These are phyloP conservation scores for Stomatorhinus walkeri DNA, from an alignment of 2,797 vertebrate genomes.

Conservation along the genomic window DNA sequence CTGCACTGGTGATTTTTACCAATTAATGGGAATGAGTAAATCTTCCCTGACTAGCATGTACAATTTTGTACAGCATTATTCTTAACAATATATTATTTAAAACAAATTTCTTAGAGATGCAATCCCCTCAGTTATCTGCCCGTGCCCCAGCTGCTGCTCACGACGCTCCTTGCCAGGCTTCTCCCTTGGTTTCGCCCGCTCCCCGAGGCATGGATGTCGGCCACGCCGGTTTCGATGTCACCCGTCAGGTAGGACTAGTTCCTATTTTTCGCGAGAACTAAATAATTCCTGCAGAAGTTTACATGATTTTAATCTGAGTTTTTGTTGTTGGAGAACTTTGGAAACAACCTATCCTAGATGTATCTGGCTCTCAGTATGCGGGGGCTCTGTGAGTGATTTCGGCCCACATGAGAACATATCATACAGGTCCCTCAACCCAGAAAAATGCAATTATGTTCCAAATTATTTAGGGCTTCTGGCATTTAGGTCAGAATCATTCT, in stretches of 20 bases:
- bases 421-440: not conserved
- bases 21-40: not conserved
- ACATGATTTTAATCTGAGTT: not conserved
- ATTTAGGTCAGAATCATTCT: not conserved
- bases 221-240: too few species aligned
- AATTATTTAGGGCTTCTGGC: not conserved
- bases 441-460: not conserved
- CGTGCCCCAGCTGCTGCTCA: too few species aligned
- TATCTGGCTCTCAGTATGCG: not conserved
- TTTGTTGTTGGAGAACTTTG: not conserved
- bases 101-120: not conserved
- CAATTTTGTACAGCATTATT: not conserved
- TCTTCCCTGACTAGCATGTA: not conserved
- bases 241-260: too few species aligned
- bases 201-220: too few species aligned
- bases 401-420: not conserved
- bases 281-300: not conserved
- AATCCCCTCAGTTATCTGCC: too few species aligned
- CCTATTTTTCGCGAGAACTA: not conserved
- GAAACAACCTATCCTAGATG: not conserved
- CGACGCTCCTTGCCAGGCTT: too few species aligned
- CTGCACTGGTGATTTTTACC: not conserved
- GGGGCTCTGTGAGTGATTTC: not conserved
- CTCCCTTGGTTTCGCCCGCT: too few species aligned
- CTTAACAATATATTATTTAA: not conserved